Evolutionary conservation across 2,797 vertebrate species (phyloP), one percentile per base, ranked within the genome.

Genomic region (Knipowitschia caucasica): DNA sequence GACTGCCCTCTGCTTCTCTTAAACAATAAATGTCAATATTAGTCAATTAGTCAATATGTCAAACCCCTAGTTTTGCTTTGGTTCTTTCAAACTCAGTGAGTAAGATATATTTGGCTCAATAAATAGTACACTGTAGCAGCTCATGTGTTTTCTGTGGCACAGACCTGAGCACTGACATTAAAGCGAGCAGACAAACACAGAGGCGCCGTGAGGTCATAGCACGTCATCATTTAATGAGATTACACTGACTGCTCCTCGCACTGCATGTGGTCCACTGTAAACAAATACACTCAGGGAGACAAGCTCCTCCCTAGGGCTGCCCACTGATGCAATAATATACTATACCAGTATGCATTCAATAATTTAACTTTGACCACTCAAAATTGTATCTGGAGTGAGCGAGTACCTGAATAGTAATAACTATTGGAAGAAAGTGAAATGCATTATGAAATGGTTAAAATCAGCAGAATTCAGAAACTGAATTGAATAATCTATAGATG

Each of bases 141-240:
- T 1, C 2, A n/a, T 26, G 15, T 8, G 5, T 18, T 64, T 52
- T 53, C 26, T 42, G 4, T 58, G 33, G 1, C 12, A 23, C 55
- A 42, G 57, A 56, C 50, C 62, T 56, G 21, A 61, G 40, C 56
- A 31, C 60, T 62, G 33, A 40, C 38, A 4, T n/a, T n/a, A n/a
- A n/a, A n/a, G n/a, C n/a, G n/a, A 67, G 55, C 27, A 10, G 33
- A 64, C 11, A 42, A 50, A 35, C 15, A n/a, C 30, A 53, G 40
- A 44, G 43, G 12, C 4, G 30, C 21, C 33, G 31, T 59, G 60
- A 64, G 35, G 52, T 59, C 58, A 58, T 36, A 39, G 43, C 46
- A 50, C 50, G 50, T 78, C 67, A 73, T 56, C 25, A 2, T 49
- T 61, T 73, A 73, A 82, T 62, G 52, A 59, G 66, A 75, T 78